phyloP scores from a whole-genome alignment of 2,113 vertebrate genomes.

The Phaethornis superciliosus region DNA sequence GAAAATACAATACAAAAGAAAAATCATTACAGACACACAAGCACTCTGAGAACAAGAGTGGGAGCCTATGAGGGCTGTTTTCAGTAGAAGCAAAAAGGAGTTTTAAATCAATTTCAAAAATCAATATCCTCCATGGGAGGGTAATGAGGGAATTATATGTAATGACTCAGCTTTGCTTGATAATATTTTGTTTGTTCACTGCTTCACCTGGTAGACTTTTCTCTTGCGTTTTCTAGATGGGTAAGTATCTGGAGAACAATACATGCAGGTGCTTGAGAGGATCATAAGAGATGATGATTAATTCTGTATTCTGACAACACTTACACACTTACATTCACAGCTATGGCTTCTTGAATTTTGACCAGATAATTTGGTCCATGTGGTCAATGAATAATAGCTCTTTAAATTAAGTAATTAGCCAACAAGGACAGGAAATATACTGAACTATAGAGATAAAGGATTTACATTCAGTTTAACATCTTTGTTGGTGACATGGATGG shows the following conservation, averaged over 20 bases:
- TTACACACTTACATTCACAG: background rate
- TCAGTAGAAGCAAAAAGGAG: background rate
- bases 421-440: background rate
- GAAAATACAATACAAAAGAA: background rate
- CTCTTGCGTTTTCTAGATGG: background rate
- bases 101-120: constrained; percentile 33
- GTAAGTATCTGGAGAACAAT: background rate
- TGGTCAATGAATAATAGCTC: background rate
- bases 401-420: background rate
- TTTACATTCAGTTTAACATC: background rate
- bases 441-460: background rate
- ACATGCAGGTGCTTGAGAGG: background rate
- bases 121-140: background rate
- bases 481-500: too few species aligned
- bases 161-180: background rate
- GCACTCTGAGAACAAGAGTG: background rate
- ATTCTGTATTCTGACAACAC: background rate
- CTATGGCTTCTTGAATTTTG: background rate
- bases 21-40: constrained; percentile 16
- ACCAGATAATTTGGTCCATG: background rate
- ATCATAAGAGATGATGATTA: background rate
- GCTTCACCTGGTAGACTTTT: background rate
- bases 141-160: background rate
- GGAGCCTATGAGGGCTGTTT: background rate
- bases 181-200: background rate